Evolutionary conservation across 2,113 vertebrate species (phyloP), one percentile per base, ranked within the genome.

Genomic region (Rana temporaria): DNA sequence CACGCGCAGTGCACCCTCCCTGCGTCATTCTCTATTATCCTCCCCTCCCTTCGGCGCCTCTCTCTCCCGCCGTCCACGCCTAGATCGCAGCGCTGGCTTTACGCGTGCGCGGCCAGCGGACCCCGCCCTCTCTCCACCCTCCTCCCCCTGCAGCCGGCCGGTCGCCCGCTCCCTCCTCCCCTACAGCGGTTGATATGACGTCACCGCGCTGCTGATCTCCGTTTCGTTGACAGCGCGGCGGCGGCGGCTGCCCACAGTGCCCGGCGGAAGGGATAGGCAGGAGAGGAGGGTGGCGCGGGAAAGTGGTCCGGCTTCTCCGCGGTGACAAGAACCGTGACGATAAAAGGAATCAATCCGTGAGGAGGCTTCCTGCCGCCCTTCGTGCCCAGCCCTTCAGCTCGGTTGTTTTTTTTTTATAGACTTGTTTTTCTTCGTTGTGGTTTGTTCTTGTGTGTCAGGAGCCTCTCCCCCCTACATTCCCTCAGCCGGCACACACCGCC

Each of bases 191-290:
- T 84, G 69, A 70, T 73, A 79, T 84, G 82, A 84, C 82, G 82
- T 84, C 82, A 84, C 48, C 82, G 82, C 82, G 78, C 78, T 75
- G 55, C 52, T 72, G 84, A 81, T 70, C 77, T 79, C 77, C 81
- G 81, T 83, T 82, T 76, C 81, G 84, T 70, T 76, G 77, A 81
- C 72, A 81, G 20, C 0, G 24, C 4, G 32, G 24, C 72, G 60
- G 24, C 72, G 60, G 73, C 74, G 0, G 30, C 71, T 71, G 66
- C 70, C 62, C 63, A 63, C 12, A 80, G 75, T 62, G 81, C 65
- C 74, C 80, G 82, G 87, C 64, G 87, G 84, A 84, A 86, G 78
- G 87, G 78, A 88, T 77, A 86, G 82, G 65, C 82, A 87, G 85
- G 32, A 78, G 84, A 79, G 53, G 22, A 79, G 53, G 22, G 2